Percentiles rank a stretch among this genome's conserved stretches.
These are phyloP conservation scores for Cephalopholis sonnerati DNA, from an alignment of 2,113 vertebrate genomes.

Conservation along the genomic window DNA sequence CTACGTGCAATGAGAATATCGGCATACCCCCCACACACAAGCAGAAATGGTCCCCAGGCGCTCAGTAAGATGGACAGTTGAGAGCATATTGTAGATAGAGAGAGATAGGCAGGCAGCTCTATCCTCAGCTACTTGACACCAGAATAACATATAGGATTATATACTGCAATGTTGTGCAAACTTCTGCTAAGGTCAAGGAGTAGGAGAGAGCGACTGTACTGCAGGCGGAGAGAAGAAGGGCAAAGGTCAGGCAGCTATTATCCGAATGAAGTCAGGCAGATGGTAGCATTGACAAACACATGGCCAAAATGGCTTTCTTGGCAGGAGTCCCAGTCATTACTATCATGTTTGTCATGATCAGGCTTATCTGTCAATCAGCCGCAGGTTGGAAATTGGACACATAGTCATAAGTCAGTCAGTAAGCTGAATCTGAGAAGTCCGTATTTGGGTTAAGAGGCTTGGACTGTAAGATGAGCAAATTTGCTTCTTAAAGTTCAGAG, in stretches of 20 bases:
- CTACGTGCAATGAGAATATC: constrained; percentile 35
- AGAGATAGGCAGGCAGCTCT: constrained; percentile 27
- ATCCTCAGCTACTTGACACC: constrained; percentile 49
- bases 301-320: constrained; percentile 66
- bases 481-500: not conserved
- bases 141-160: constrained; percentile 51
- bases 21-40: constrained; percentile 11
- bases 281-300: constrained; percentile 68
- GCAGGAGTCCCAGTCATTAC: constrained; percentile 66
- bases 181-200: constrained; percentile 38
- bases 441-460: constrained; percentile 21
- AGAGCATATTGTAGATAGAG: constrained; percentile 47
- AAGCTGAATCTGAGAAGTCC: constrained; percentile 18
- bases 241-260: constrained; percentile 60
- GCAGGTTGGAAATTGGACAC: constrained; percentile 40
- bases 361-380: constrained; percentile 61
- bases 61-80: constrained; percentile 32
- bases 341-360: constrained; percentile 58
- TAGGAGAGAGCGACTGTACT: constrained; percentile 10
- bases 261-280: constrained; percentile 69
- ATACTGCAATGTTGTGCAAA: constrained; percentile 50
- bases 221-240: constrained; percentile 30
- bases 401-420: constrained; percentile 22
- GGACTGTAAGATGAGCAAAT: not conserved
- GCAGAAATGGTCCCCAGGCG: constrained; percentile 11